These are phyloP conservation scores for Belgica antarctica DNA, from an alignment of 2,888 invertebrate species.

Conservation along the genomic window DNA sequence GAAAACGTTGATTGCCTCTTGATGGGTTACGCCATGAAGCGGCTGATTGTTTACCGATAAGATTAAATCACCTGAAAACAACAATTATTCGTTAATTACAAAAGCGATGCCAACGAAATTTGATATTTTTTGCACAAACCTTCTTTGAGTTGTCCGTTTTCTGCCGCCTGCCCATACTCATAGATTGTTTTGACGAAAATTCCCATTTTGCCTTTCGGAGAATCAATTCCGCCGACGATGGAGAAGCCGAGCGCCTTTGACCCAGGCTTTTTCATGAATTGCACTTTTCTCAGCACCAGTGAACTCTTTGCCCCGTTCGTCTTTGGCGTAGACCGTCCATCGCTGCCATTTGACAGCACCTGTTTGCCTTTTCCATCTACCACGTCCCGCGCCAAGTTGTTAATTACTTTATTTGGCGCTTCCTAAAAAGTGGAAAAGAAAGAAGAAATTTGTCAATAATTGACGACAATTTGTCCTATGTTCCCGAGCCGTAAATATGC, in stretches of 20 bases:
- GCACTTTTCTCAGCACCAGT: constrained; percentile 52
- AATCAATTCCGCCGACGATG: constrained; percentile 84
- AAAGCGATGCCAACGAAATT: background rate
- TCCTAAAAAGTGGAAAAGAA: constrained; percentile 12
- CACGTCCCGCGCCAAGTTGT: background rate
- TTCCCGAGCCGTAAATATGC: no score
- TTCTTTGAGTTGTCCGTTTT: constrained; percentile 74
- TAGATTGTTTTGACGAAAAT: constrained; percentile 86
- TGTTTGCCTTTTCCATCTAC: constrained; percentile 10
- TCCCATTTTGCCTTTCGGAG: constrained; percentile 81
- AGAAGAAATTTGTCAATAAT: background rate
- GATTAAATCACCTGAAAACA: constrained; percentile 70
- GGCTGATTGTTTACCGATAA: constrained; percentile 76
- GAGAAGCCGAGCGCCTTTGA: constrained; percentile 85
- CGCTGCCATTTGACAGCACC: background rate
- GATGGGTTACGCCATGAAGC: constrained; percentile 72
- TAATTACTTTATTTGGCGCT: constrained; percentile 14
- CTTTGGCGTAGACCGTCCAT: background rate
- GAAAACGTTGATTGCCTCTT: constrained; percentile 75
- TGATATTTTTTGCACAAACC: constrained; percentile 59
- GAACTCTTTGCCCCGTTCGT: constrained; percentile 19
- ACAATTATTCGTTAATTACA: background rate
- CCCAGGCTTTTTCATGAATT: constrained; percentile 76
- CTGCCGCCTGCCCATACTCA: constrained; percentile 80
- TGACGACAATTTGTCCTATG: no score